Conservation (phyloP, 2,113 vertebrate genomes). For the Rhea americana region DNA sequence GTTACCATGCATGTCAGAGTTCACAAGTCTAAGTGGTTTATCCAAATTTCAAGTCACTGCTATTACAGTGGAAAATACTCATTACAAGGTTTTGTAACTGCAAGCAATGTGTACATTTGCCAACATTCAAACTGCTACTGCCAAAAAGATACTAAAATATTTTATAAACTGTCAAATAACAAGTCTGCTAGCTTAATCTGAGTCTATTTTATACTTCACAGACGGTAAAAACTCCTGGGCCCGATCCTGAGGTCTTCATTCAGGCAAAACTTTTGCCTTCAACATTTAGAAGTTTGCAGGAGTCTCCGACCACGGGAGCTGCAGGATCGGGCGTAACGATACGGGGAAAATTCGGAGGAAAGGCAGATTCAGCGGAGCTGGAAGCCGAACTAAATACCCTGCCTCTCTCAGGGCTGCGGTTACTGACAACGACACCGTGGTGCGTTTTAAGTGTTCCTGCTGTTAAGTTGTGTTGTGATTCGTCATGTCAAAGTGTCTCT, state of each 20-base stretch:
- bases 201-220: constrained; percentile 76
- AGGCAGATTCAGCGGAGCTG: neutral
- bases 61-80: constrained; percentile 81
- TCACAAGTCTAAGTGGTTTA: constrained; percentile 84
- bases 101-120: constrained; percentile 77
- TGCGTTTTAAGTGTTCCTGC: constrained; percentile 2
- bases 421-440: neutral
- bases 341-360: neutral
- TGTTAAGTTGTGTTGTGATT: constrained; percentile 9
- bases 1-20: constrained; percentile 84
- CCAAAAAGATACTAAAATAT: constrained; percentile 85
- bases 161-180: constrained; percentile 85
- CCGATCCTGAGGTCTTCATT: neutral
- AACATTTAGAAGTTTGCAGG: neutral
- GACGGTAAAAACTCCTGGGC: constrained; percentile 69
- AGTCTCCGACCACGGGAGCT: accelerated
- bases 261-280: neutral
- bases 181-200: constrained; percentile 82
- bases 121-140: constrained; percentile 82
- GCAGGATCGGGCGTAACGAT: neutral
- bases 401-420: neutral
- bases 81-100: constrained; percentile 79
- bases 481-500: constrained; percentile 39
- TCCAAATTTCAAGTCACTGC: constrained; percentile 82
- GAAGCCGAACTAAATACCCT: neutral